Evolutionary conservation across 1,140 invertebrate species (phyloP), one percentile per base, ranked within the genome.

Genomic region (Lasaia peninsularis): DNA sequence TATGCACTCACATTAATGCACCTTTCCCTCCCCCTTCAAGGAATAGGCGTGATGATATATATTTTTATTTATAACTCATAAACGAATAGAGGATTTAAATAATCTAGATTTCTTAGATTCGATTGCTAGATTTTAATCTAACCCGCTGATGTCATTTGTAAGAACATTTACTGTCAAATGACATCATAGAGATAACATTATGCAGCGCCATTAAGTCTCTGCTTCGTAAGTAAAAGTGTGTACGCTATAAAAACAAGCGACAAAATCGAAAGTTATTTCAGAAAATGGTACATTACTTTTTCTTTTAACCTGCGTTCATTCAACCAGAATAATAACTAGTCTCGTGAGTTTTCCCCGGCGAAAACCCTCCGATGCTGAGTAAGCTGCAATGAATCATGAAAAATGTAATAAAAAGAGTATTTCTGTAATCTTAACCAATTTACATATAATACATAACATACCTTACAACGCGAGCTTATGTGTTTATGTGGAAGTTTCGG

Each of bases 401-500:
- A 52, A 56, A 50, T 52, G 60, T 56, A 51, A 32, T 48, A 56
- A 58, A 62, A 60, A 62, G 54, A 60, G 67, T 69, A 69, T 69
- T 59, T 52, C 51, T 35, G 35, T 69, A 62, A 70, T 60, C 62
- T 57, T 40, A 61, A 65, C 57, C 67, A 68, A 68, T 77, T 77
- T 73, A 58, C 62, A 63, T 71, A 53, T 61, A 68, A 73, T 73
- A 58, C 71, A 75, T 71, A 63, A 75, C 71, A 61, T 65, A 62
- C 63, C 57, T 31, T 55, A 61, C 63, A 73, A 73, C 63, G 58
- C 70, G 58, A 63, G 66, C 62, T 53, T 24, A 49, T 63, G 62
- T 54, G 52, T 58, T 55, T 56, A 33, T 56, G 24, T 56, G 56
- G 48, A 54, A 58, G 67, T 59, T 62, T 63, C 56, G 32, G 28